Base-by-base conservation (phyloP, 2,888 invertebrate genomes). In the Spatulosminthurus flaviceps region DNA sequence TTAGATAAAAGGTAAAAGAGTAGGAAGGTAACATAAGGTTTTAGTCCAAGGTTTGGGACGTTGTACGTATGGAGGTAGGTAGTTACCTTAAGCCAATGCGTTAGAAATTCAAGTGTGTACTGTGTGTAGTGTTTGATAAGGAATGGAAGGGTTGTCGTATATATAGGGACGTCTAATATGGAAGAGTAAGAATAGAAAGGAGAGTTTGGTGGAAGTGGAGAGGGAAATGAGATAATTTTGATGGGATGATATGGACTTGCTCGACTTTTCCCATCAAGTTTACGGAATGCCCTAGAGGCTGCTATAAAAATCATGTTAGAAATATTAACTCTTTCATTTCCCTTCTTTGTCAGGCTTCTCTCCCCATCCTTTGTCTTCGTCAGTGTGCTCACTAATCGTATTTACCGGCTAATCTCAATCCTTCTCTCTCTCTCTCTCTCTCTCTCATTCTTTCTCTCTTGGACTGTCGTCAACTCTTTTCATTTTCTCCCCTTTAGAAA, bases 241-340 rank as follows among this genome's bases (percentile, higher is more conserved):
- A 71, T 77, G 60, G 77, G 77, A 69, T 77, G 77, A 77, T 77
- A 77, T 67, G 77, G 26, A 26, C 64, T 64, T 24, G 77, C 43
- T 67, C 42, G 29, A n/a, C 60, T 60, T 70, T 77, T 71, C 77
- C 77, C 77, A 77, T 77, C 77, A 51, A 67, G 26, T 41, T 77
- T 76, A 22, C 26, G 77, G 77, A 77, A 77, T 77, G 77, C 34
- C 77, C 77, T 69, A 21, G 66, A 77, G 77, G 77, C 77, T 71
- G 41, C 34, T 29, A 66, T 66, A 43, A 77, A 77, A 77, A 69
- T 77, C 42, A 77, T 77, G 77, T 77, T 77, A 77, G 41, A 77
- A 69, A 77, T 70, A 72, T 72, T 72, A 72, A 42, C 72, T 72
- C 72, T 72, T 72, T 43, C 43, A 43, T 72, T 72, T 43, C 51